phyloP scores from a whole-genome alignment of 1,140 invertebrate genomes.

The Heliconius hewitsoni region DNA sequence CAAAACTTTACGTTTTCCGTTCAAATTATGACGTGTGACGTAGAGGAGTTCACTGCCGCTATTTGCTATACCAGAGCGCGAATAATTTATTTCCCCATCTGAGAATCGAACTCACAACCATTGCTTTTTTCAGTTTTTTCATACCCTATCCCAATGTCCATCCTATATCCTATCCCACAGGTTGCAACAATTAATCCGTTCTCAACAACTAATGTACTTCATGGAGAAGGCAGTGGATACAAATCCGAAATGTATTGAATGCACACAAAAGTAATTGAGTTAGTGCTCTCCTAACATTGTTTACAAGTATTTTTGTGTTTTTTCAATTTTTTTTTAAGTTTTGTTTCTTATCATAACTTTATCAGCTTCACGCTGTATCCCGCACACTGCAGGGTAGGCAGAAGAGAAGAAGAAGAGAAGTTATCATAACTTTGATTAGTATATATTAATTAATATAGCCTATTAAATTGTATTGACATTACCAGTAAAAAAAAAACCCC shows the following conservation, averaged over 20 bases:
- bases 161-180: slow-evolving; percentile 14
- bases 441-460: neutral
- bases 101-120: too few relatives aligned
- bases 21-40: too few relatives aligned
- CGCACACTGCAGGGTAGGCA: too few relatives aligned
- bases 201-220: neutral
- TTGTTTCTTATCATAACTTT: neutral
- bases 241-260: slow-evolving; percentile 4
- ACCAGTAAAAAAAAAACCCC: too few relatives aligned
- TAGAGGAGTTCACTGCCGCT: too few relatives aligned
- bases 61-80: too few relatives aligned
- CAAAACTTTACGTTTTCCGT: too few relatives aligned
- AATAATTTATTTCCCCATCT: too few relatives aligned
- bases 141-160: neutral
- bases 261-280: slow-evolving; percentile 12
- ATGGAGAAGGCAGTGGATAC: slow-evolving; percentile 2
- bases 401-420: too few relatives aligned
- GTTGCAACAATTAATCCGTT: neutral
- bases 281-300: neutral
- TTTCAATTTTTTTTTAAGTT: neutral
- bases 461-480: too few relatives aligned
- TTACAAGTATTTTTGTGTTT: neutral
- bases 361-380: too few relatives aligned
- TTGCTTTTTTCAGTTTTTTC: too few relatives aligned
- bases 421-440: neutral